A percentile compares a stretch with the other conserved stretches of the same genome.
Evolutionary conservation across 2,888 invertebrate species (phyloP).

Genomic region (Aporophyla nigra): DNA sequence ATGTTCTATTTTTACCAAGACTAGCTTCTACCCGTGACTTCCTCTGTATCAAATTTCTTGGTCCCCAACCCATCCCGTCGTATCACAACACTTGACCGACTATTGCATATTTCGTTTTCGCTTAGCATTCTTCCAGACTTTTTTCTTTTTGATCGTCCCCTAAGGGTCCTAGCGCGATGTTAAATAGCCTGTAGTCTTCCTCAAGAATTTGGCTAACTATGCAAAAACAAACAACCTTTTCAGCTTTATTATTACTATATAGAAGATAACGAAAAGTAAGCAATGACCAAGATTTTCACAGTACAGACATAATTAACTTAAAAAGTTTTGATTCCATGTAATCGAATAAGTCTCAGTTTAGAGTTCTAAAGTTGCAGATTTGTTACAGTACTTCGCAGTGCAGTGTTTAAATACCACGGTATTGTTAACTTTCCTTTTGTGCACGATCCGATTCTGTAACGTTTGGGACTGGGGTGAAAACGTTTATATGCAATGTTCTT

Average conservation of each 20-base stretch:
- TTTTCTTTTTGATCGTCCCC: too few species aligned
- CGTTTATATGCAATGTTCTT: neutral
- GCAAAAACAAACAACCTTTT: too few species aligned
- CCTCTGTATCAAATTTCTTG: too few species aligned
- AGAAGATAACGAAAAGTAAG: neutral
- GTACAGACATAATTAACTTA: conserved; percentile 22
- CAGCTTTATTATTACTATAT: too few species aligned
- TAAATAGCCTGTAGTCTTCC: too few species aligned
- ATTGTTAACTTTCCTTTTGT: conserved; percentile 15
- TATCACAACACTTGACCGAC: too few species aligned
- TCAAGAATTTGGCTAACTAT: too few species aligned
- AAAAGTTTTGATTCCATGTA: conserved; percentile 29
- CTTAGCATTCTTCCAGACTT: too few species aligned
- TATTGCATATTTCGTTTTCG: too few species aligned
- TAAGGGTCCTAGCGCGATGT: too few species aligned
- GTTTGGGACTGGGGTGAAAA: neutral
- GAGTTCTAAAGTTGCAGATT: conserved; percentile 22
- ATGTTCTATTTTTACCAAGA: neutral
- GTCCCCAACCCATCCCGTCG: too few species aligned
- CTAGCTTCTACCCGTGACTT: too few species aligned
- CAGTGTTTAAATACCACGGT: conserved; percentile 21
- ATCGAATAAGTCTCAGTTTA: conserved; percentile 34
- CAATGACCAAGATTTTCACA: neutral
- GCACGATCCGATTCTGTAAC: neutral
- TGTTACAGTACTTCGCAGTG: conserved; percentile 9